These are phyloP conservation scores for Synanthedon vespiformis DNA, from an alignment of 2,888 invertebrate species.

Conservation along the genomic window DNA sequence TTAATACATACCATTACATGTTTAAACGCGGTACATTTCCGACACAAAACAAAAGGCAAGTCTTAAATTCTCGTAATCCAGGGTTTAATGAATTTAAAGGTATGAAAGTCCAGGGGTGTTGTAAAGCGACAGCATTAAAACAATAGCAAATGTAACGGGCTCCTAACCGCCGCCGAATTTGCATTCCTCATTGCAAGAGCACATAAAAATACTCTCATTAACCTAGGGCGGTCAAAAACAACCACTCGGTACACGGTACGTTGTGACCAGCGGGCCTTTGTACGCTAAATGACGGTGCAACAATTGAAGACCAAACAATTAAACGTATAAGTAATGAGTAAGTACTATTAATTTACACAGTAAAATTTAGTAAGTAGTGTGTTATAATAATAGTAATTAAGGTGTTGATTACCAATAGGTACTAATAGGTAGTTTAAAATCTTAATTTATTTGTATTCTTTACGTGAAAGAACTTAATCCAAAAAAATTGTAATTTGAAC, in stretches of 20 bases:
- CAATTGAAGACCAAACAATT: background rate
- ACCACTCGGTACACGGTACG: slow-evolving; percentile 29
- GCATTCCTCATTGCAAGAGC: slow-evolving; percentile 67
- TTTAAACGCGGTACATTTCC: too few species aligned
- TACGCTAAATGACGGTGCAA: slow-evolving; percentile 14
- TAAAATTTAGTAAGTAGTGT: too few species aligned
- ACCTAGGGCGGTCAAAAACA: slow-evolving; percentile 56
- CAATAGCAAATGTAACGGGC: slow-evolving; percentile 53
- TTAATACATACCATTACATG: too few species aligned
- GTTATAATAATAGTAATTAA: too few species aligned
- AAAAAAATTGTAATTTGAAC: too few species aligned
- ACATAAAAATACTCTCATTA: slow-evolving; percentile 68
- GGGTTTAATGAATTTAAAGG: slow-evolving; percentile 44
- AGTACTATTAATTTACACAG: background rate
- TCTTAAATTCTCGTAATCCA: slow-evolving; percentile 26
- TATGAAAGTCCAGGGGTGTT: slow-evolving; percentile 42
- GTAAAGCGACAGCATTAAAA: slow-evolving; percentile 52
- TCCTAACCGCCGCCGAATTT: slow-evolving; percentile 59
- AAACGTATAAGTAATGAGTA: background rate
- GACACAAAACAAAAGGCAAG: slow-evolving; percentile 38
- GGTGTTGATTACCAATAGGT: too few species aligned
- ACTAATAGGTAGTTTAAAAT: too few species aligned
- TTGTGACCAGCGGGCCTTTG: slow-evolving; percentile 12
- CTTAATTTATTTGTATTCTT: too few species aligned
- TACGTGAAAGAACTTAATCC: too few species aligned